Evolutionary conservation across 2,797 vertebrate genomes (phyloP).

Genomic region (Tachyglossus aculeatus): DNA sequence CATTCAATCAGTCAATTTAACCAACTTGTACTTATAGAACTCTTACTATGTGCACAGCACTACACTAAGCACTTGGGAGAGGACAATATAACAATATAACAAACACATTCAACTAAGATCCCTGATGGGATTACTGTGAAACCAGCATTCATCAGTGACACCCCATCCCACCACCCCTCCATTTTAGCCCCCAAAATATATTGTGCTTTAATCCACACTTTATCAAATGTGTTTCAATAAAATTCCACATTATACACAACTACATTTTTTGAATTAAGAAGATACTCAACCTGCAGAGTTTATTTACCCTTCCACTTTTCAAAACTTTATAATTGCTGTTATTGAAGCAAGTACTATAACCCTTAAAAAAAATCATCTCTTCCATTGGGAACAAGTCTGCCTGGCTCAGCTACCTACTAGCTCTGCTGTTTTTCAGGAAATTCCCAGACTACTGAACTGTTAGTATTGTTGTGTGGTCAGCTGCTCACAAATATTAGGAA

Average conservation of each 20-base stretch:
- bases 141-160: not conserved
- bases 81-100: no score
- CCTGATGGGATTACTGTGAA: not conserved
- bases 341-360: not conserved
- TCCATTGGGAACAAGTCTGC: not conserved
- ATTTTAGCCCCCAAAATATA: not conserved
- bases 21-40: no score
- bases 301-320: not conserved
- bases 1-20: no score
- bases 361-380: constrained; percentile 1
- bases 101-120: not conserved
- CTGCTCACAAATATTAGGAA: no score
- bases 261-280: not conserved
- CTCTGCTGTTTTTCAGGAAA: no score
- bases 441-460: no score
- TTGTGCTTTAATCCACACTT: not conserved
- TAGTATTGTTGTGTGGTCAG: no score
- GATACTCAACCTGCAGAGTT: not conserved
- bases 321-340: not conserved
- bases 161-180: not conserved
- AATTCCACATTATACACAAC: not conserved
- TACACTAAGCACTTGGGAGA: no score
- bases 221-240: not conserved
- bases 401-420: not conserved
- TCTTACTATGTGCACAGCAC: no score